A percentile compares a stretch with the other conserved stretches of the same genome.
These are phyloP conservation scores for Andricus quercusramuli DNA, from an alignment of 2,888 invertebrate species.

Conservation along the genomic window DNA sequence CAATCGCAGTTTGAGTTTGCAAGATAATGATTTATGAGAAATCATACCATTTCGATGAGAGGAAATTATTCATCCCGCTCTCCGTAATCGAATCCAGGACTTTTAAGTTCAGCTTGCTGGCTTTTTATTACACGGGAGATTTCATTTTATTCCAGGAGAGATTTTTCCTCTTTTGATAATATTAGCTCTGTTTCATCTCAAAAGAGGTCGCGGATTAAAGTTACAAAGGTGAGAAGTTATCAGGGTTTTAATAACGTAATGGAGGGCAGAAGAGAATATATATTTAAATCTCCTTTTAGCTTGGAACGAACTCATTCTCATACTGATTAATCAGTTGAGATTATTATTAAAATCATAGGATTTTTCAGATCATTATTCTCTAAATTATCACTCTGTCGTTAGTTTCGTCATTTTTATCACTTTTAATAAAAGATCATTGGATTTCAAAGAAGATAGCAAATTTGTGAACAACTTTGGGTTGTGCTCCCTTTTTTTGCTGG, in stretches of 20 bases:
- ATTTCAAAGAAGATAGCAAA: too few relatives aligned
- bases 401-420: too few relatives aligned
- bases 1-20: conserved; percentile 46
- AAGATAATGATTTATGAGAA: conserved; percentile 57
- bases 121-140: conserved; percentile 6
- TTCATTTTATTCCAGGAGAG: neutral
- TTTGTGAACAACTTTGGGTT: too few relatives aligned
- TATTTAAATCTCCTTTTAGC: too few relatives aligned
- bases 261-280: too few relatives aligned
- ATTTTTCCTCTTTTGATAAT: neutral
- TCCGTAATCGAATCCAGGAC: conserved; percentile 1
- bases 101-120: neutral
- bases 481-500: too few relatives aligned
- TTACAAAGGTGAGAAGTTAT: neutral
- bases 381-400: too few relatives aligned
- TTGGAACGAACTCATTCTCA: too few relatives aligned
- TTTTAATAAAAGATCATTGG: too few relatives aligned
- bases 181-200: neutral
- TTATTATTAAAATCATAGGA: too few relatives aligned
- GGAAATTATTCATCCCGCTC: conserved; percentile 53
- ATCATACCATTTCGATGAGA: conserved; percentile 53
- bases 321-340: too few relatives aligned
- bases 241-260: neutral
- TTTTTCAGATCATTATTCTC: too few relatives aligned
- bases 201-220: neutral